Conservation (phyloP, 2,888 invertebrate species). For the Pasiphila rectangulata region DNA sequence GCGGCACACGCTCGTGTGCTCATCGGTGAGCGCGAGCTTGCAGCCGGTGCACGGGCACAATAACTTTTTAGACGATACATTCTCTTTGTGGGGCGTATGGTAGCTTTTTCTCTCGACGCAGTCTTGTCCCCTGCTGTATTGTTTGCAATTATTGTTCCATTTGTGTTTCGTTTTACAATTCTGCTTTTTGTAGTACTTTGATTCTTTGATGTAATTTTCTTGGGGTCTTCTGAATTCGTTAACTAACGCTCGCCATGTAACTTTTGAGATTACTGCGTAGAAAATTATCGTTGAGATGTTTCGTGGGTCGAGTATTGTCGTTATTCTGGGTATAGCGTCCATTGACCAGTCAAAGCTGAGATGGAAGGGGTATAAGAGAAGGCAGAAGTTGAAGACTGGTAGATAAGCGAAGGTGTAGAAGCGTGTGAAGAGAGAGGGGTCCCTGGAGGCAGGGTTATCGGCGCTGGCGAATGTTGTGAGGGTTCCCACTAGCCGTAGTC, state of each 20-base stretch:
- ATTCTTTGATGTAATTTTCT: constrained; percentile 53
- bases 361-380: constrained; percentile 91
- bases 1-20: constrained; percentile 86
- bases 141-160: constrained; percentile 69
- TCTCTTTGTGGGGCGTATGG: constrained; percentile 63
- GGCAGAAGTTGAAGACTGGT: constrained; percentile 93
- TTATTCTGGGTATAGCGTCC: constrained; percentile 95
- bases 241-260: constrained; percentile 61
- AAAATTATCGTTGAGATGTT: constrained; percentile 88
- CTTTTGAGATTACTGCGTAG: constrained; percentile 81
- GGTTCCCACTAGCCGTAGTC: constrained; percentile 88
- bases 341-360: constrained; percentile 99
- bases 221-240: constrained; percentile 64
- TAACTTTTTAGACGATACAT: constrained; percentile 61
- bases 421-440: constrained; percentile 88
- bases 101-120: constrained; percentile 65
- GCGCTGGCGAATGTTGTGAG: constrained; percentile 93
- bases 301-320: constrained; percentile 87
- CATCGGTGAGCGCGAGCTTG: constrained; percentile 83
- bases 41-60: constrained; percentile 84
- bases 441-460: constrained; percentile 97
- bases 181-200: constrained; percentile 67
- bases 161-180: constrained; percentile 68
- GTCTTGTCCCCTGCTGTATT: constrained; percentile 65
- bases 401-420: constrained; percentile 95